These are phyloP conservation scores for Thaumatotibia leucotreta DNA, from an alignment of 1,140 invertebrate genomes.

Conservation along the genomic window DNA sequence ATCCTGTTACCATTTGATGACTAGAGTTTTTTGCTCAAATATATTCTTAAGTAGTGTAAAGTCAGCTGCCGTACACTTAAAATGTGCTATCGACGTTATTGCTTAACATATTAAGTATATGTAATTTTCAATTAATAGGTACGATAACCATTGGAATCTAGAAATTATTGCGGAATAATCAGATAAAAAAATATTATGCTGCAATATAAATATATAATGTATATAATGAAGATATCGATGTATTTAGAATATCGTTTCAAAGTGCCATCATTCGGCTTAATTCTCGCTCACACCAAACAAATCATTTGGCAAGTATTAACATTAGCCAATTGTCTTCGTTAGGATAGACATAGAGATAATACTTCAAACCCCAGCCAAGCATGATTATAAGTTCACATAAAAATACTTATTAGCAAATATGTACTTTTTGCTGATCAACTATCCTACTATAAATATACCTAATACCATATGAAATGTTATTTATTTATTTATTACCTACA, in stretches of 20 bases:
- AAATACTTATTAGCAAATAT: background rate
- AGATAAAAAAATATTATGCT: background rate
- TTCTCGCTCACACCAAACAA: slow-evolving; percentile 50
- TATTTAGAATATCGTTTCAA: background rate
- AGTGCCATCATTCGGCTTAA: background rate
- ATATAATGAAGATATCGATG: background rate
- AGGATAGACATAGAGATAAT: slow-evolving; percentile 23
- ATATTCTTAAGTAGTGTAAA: background rate
- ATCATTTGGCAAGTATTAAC: slow-evolving; percentile 49
- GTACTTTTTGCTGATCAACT: background rate
- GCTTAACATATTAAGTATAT: background rate
- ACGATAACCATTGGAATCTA: background rate
- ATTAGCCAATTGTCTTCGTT: slow-evolving; percentile 31
- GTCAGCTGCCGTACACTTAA: background rate
- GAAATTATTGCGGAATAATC: background rate
- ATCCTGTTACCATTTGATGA: background rate
- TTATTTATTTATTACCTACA: background rate
- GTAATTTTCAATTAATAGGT: background rate
- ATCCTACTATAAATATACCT: background rate
- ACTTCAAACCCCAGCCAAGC: slow-evolving; percentile 42
- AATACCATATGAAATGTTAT: background rate
- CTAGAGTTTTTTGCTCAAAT: slow-evolving; percentile 5
- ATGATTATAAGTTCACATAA: slow-evolving; percentile 31
- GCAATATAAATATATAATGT: background rate
- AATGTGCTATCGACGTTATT: background rate